Base-by-base conservation (phyloP, 2,888 invertebrate species). In the Pilophorus perplexus region DNA sequence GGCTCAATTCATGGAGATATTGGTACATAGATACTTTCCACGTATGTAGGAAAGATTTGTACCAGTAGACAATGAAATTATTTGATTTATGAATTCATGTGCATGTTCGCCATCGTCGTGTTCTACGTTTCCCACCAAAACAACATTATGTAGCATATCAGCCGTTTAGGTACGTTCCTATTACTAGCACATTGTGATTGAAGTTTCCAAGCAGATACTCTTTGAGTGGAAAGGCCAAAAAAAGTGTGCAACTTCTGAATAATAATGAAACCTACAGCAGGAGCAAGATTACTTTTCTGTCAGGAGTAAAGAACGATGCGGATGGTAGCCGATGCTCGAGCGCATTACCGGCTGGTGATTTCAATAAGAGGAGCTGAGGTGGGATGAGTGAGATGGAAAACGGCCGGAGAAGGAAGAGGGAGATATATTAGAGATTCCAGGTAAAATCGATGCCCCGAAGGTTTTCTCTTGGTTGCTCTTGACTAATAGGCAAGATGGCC, bases 401-500 rank as follows among this genome's bases (percentile, higher is more conserved):
- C 23, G 27, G n/a, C 22, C 16, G 48, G 6, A 5, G 16, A 46
- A 62, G 48, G 14, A 37, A 62, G 62, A 46, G 23, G 50, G 48
- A 48, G 62, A 62, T 28, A 62, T 48, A 62, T 46, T 57, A 44
- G 59, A 66, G 59, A 59, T 66, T 62, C 52, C 60, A 62, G 67
- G 60, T 67, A 67, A 62, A 62, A 67, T 67, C 62, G 67, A 67
- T 67, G 59, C 57, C 57, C 66, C 48, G 57, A 54, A 65, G 65
- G 65, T 40, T 52, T n/a, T 44, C 64, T 42, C 59, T 33, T 65
- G 55, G 66, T 42, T 52, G 59, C 66, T 52, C 64, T 59, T 67
- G 69, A 69, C 65, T 69, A 66, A 69, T 69, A 64, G 64, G 14
- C 69, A 69, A 69, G 59, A 69, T 69, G 69, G 69, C 69, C 64